Percentiles rank a stretch among this genome's conserved stretches.
Conservation (phyloP, 2,888 invertebrate genomes). For the Oscheius myriophilus region DNA sequence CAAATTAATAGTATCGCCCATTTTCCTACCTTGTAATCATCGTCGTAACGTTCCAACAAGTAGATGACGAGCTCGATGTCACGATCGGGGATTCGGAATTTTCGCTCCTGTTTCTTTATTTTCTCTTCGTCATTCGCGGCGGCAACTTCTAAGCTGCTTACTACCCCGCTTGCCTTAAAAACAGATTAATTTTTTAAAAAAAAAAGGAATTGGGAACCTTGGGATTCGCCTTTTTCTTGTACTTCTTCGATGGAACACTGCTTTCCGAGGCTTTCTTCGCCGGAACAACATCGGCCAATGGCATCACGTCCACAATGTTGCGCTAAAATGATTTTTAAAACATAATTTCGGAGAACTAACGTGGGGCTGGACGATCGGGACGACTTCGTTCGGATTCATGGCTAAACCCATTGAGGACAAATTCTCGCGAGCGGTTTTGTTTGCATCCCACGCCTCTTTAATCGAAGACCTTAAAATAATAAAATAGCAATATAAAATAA, state of each 20-base stretch:
- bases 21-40: conserved; percentile 55
- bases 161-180: conserved; percentile 29
- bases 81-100: conserved; percentile 45
- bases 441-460: conserved; percentile 51
- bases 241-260: conserved; percentile 7
- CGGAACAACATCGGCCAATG: conserved; percentile 37
- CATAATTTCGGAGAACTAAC: conserved; percentile 42
- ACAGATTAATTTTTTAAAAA: too few species aligned
- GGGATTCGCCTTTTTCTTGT: conserved; percentile 17
- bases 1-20: neutral
- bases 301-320: conserved; percentile 43
- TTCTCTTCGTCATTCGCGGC: conserved; percentile 20
- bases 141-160: conserved; percentile 35
- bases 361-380: conserved; percentile 39
- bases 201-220: conserved; percentile 23
- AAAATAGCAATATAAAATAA: too few species aligned
- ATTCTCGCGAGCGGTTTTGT: conserved; percentile 47
- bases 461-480: conserved; percentile 49
- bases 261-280: neutral
- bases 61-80: conserved; percentile 64
- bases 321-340: too few species aligned
- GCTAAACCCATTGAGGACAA: conserved; percentile 54
- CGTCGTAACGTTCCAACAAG: conserved; percentile 59
- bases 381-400: conserved; percentile 54
- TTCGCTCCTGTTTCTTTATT: conserved; percentile 33